phyloP scores from a whole-genome alignment of 1,140 invertebrate genomes.

The Drosophila nigrodunni region DNA sequence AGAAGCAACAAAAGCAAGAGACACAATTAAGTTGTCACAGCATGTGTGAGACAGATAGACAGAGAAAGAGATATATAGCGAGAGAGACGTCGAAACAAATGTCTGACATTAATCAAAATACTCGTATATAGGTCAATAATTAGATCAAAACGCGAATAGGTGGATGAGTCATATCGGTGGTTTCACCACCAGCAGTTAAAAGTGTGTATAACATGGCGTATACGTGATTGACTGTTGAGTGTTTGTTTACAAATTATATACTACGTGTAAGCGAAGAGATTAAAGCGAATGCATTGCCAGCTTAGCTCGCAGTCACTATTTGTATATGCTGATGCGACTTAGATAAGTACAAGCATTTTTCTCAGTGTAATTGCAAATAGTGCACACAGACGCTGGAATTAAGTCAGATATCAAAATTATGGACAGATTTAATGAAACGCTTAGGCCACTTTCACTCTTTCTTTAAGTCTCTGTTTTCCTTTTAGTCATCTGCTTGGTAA shows the following conservation, averaged over 20 bases:
- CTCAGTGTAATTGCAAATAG: conserved; percentile 36
- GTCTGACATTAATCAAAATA: conserved; percentile 22
- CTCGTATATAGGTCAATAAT: conserved; percentile 39
- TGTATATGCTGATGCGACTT: conserved; percentile 41
- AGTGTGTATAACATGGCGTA: conserved; percentile 13
- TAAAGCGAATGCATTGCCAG: conserved; percentile 21
- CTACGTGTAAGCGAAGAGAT: background rate
- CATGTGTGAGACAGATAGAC: conserved; percentile 5
- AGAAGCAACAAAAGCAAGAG: conserved; percentile 32
- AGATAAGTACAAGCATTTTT: conserved; percentile 35
- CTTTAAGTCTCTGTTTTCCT: background rate
- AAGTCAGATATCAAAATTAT: conserved; percentile 51
- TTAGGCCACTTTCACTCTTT: conserved; percentile 17
- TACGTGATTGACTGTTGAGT: conserved; percentile 23
- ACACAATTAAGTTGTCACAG: conserved; percentile 54
- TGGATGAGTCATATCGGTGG: conserved; percentile 19
- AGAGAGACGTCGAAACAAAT: background rate
- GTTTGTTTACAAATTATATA: background rate
- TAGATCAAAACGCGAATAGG: conserved; percentile 5
- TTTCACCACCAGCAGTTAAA: conserved; percentile 2
- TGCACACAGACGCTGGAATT: conserved; percentile 31
- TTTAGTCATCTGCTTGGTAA: background rate
- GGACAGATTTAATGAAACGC: conserved; percentile 52
- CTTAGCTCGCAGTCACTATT: conserved; percentile 12
- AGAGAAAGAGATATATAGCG: background rate